Percentiles rank a stretch among this genome's conserved stretches.
Evolutionary conservation across 1,140 invertebrate species (phyloP).

Genomic region (Babylonia areolata): DNA sequence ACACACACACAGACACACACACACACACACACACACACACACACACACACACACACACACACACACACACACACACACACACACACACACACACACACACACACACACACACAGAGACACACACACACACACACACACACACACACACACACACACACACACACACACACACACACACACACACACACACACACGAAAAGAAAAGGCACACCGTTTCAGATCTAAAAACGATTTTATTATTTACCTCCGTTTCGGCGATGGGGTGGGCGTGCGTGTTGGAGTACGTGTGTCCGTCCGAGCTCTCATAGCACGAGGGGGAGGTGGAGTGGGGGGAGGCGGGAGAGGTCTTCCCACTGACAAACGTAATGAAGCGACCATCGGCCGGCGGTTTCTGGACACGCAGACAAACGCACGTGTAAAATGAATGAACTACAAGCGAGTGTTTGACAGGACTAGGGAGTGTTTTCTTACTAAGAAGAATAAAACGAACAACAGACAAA

Average conservation of each 20-base stretch:
- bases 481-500: not conserved
- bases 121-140: not conserved
- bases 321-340: conserved; percentile 6
- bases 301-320: conserved; percentile 30
- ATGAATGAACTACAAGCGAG: no score
- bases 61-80: no score
- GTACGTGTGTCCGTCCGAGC: conserved; percentile 28
- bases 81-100: no score
- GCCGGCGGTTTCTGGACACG: conserved; percentile 27
- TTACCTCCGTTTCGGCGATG: conserved; percentile 30
- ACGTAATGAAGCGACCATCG: conserved; percentile 30
- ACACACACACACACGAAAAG: not conserved
- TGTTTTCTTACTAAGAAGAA: not conserved
- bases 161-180: not conserved
- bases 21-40: no score
- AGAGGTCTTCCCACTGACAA: conserved; percentile 20
- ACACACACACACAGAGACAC: not conserved
- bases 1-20: no score
- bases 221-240: not conserved
- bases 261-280: conserved; percentile 24
- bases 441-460: no score
- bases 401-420: not conserved
- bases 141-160: not conserved
- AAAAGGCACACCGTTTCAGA: no score
- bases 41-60: no score